These are phyloP conservation scores for Ricordea florida DNA, from an alignment of 92 coral and sea anemone species.

Conservation along the genomic window DNA sequence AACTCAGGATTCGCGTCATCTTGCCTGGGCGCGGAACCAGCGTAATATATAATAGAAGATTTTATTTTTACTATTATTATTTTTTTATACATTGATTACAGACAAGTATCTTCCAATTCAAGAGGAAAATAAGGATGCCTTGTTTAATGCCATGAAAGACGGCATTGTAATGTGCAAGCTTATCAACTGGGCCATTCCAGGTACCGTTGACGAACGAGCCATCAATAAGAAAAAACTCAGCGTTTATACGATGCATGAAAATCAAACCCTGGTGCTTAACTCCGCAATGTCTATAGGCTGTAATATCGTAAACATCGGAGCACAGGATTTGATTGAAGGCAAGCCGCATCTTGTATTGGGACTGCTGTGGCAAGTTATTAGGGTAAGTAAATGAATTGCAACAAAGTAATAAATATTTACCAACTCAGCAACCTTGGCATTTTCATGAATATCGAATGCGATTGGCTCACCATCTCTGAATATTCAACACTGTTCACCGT, in stretches of 20 bases:
- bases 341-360: conserved; percentile 96
- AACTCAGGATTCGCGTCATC: no score
- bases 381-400: conserved; percentile 69
- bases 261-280: conserved; percentile 86
- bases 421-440: no score
- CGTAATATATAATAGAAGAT: no score
- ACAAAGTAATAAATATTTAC: no score
- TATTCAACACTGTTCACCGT: no score
- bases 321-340: conserved; percentile 88
- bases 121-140: conserved; percentile 67
- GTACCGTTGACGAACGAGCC: conserved; percentile 94
- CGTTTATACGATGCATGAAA: conserved; percentile 92
- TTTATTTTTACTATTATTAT: background rate
- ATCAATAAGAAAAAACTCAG: conserved; percentile 89
- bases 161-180: conserved; percentile 90
- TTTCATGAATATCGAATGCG: no score
- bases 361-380: conserved; percentile 93
- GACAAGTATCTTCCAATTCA: conserved; percentile 68
- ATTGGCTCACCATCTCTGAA: no score
- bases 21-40: no score
- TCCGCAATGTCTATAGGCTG: conserved; percentile 99
- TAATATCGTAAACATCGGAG: conserved; percentile 95
- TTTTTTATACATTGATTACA: background rate
- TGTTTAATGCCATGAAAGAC: conserved; percentile 91
- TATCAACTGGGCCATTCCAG: conserved; percentile 94